A percentile compares a stretch with the other conserved stretches of the same genome.
Conservation (phyloP, 2,797 vertebrate species). For the Dermochelys coriacea region DNA sequence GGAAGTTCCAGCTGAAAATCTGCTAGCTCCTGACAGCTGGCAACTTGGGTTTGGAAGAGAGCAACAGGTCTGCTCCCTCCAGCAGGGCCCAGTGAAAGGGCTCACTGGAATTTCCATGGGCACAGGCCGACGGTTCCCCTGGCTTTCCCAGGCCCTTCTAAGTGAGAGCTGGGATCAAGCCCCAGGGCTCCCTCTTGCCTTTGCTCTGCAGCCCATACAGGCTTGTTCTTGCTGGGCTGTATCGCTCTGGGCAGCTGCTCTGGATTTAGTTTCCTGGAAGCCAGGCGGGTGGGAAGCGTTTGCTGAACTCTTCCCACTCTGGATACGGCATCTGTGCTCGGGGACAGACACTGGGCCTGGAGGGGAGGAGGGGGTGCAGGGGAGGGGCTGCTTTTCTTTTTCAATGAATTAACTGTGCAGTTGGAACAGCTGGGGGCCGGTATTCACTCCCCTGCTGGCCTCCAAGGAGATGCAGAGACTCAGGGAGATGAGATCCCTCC, state of each 20-base stretch:
- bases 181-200: neutral
- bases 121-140: neutral
- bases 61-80: neutral
- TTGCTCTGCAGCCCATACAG: no score
- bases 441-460: neutral
- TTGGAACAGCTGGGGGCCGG: slow-evolving; percentile 30
- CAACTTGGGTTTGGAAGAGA: neutral
- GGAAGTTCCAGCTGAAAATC: neutral
- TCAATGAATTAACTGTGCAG: neutral
- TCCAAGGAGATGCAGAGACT: neutral
- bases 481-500: neutral
- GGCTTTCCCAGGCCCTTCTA: neutral
- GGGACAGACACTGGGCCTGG: neutral
- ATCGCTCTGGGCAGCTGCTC: neutral
- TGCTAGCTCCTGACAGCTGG: neutral
- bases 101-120: neutral
- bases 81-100: neutral
- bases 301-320: neutral
- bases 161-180: neutral
- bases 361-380: neutral
- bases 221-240: neutral
- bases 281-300: neutral
- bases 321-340: neutral
- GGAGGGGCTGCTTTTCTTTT: slow-evolving; percentile 43
- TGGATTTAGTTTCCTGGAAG: neutral